Conservation (phyloP, 2,113 vertebrate species). For the Alces alces region DNA sequence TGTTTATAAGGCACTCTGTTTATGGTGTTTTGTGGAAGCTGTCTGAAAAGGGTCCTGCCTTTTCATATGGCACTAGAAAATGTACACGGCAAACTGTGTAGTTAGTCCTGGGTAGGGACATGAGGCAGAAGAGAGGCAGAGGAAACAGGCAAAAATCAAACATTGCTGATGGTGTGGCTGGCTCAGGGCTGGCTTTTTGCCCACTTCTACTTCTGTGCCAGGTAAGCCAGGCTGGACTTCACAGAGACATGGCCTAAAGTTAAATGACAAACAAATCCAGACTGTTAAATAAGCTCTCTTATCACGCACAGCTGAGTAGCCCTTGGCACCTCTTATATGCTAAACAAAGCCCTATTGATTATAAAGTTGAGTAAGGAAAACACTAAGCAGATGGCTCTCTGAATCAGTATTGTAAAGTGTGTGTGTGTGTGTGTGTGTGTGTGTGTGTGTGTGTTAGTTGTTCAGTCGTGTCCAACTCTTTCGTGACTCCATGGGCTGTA, state of each 20-base stretch:
- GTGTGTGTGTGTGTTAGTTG: background rate
- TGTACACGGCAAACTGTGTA: background rate
- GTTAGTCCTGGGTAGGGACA: background rate
- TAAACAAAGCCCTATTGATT: background rate
- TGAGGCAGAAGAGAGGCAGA: background rate
- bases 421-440: background rate
- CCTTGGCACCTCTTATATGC: constrained; percentile 1
- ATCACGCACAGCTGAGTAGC: background rate
- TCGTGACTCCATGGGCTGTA: background rate
- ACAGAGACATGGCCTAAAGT: background rate
- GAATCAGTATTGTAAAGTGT: background rate
- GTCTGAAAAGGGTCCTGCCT: background rate
- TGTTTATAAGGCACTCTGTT: background rate
- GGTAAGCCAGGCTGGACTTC: background rate
- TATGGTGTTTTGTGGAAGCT: no score
- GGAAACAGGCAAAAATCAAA: background rate
- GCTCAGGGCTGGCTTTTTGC: background rate
- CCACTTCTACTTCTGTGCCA: background rate
- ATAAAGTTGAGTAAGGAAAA: background rate
- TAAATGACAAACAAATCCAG: constrained; percentile 21
- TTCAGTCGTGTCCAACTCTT: background rate
- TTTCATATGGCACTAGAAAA: background rate
- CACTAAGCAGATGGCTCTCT: background rate
- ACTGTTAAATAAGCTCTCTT: background rate
- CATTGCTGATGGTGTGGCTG: background rate